Evolutionary conservation across 2,888 invertebrate species (phyloP).

Genomic region (Dendrolimus houi): DNA sequence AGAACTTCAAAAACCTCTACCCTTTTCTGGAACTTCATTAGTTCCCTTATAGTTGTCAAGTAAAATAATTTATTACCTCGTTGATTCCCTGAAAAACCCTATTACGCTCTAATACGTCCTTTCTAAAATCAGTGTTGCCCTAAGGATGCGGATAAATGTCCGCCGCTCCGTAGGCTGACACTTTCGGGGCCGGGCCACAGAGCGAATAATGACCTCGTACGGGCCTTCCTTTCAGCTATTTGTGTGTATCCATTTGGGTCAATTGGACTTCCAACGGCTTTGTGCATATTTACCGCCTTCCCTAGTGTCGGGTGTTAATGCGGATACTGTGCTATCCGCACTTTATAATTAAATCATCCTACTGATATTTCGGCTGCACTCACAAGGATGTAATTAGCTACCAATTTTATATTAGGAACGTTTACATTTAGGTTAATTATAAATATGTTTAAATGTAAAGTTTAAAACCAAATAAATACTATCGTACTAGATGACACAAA

Average conservation of each 20-base stretch:
- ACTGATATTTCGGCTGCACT: no score
- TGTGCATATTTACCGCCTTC: conserved; percentile 49
- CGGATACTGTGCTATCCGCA: background rate
- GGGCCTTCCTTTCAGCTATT: conserved; percentile 63
- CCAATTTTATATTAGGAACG: no score
- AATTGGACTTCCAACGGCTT: conserved; percentile 63
- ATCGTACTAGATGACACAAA: no score
- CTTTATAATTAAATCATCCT: no score
- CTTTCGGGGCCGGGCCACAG: conserved; percentile 51
- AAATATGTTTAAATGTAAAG: no score
- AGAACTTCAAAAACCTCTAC: background rate
- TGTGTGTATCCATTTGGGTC: conserved; percentile 68
- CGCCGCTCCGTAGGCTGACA: conserved; percentile 59
- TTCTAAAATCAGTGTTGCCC: conserved; percentile 62
- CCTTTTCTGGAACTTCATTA: background rate
- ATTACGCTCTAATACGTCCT: conserved; percentile 52
- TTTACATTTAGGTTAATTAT: no score
- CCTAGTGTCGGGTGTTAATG: conserved; percentile 1
- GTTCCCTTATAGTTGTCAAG: background rate
- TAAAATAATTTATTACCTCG: conserved; percentile 52
- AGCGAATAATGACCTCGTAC: conserved; percentile 66
- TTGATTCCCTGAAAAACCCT: conserved; percentile 57
- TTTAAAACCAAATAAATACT: no score
- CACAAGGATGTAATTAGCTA: no score
- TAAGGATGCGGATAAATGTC: conserved; percentile 70